Percentiles rank a stretch among this genome's conserved stretches.
These are phyloP conservation scores for Drosophila maculinotata DNA, from an alignment of 2,888 invertebrate species.

Conservation along the genomic window DNA sequence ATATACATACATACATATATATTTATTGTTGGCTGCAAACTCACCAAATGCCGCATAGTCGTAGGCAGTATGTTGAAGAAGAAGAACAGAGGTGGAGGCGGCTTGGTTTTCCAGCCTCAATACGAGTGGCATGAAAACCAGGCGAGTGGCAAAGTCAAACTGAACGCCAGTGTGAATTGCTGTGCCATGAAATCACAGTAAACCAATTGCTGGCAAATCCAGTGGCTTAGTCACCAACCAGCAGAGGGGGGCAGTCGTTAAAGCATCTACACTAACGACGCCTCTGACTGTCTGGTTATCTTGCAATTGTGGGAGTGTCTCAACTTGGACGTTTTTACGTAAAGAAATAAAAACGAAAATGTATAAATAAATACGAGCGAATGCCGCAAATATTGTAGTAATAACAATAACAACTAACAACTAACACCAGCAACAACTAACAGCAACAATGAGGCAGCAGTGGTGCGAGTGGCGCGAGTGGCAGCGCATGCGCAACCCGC, in stretches of 20 bases:
- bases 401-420: slow-evolving; percentile 54
- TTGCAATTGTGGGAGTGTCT: slow-evolving; percentile 80
- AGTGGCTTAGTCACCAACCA: slow-evolving; percentile 38
- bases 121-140: slow-evolving; percentile 39
- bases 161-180: slow-evolving; percentile 76
- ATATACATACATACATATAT: neutral
- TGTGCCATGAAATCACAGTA: slow-evolving; percentile 75
- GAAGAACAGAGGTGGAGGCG: slow-evolving; percentile 21
- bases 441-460: slow-evolving; percentile 43
- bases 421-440: slow-evolving; percentile 22
- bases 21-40: slow-evolving; percentile 8
- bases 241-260: neutral
- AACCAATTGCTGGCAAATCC: slow-evolving; percentile 55
- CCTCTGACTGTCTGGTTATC: slow-evolving; percentile 55
- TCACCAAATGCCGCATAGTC: slow-evolving; percentile 67
- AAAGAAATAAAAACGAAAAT: slow-evolving; percentile 70
- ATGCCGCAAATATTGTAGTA: slow-evolving; percentile 76
- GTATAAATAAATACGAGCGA: slow-evolving; percentile 67
- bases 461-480: slow-evolving; percentile 23
- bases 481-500: slow-evolving; percentile 70
- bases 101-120: slow-evolving; percentile 32
- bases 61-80: neutral
- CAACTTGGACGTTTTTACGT: slow-evolving; percentile 76
- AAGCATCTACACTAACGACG: slow-evolving; percentile 8
- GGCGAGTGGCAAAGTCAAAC: slow-evolving; percentile 77